Conservation (phyloP, 2,797 vertebrate species). For the Sphaeramia orbicularis region DNA sequence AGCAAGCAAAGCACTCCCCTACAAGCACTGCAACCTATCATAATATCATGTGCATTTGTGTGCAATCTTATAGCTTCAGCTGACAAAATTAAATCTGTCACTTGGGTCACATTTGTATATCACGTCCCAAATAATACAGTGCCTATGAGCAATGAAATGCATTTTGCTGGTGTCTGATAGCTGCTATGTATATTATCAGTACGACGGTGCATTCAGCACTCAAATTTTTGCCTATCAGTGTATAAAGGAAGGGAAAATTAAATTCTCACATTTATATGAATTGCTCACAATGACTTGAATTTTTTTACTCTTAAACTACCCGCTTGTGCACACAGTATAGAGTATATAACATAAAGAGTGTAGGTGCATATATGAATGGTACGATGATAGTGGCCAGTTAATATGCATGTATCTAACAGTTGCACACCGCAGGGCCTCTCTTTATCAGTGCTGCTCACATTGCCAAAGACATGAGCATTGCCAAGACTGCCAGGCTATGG, state of each 20-base stretch:
- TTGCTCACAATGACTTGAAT: constrained; percentile 22
- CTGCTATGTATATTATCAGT: constrained; percentile 28
- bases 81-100: constrained; percentile 55
- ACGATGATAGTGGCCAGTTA: constrained; percentile 30
- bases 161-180: constrained; percentile 38
- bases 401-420: constrained; percentile 40
- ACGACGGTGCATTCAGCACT: constrained; percentile 27
- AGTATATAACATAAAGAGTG: constrained; percentile 19
- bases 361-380: constrained; percentile 18
- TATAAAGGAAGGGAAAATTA: constrained; percentile 41
- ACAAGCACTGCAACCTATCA: constrained; percentile 28
- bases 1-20: constrained; percentile 8
- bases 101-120: constrained; percentile 9
- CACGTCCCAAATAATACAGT: constrained; percentile 24
- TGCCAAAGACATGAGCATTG: constrained; percentile 68
- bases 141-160: constrained; percentile 18
- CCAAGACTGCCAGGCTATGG: constrained; percentile 71
- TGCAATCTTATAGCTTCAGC: constrained; percentile 39
- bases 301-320: constrained; percentile 1
- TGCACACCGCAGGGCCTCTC: constrained; percentile 39
- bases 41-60: constrained; percentile 29
- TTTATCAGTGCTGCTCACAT: constrained; percentile 82
- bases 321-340: constrained; percentile 20
- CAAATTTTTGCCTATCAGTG: constrained; percentile 11
- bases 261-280: constrained; percentile 41